A percentile compares a stretch with the other conserved stretches of the same genome.
Conservation (phyloP, 92 coral and sea anemone genomes). For the Desmophyllum pertusum region DNA sequence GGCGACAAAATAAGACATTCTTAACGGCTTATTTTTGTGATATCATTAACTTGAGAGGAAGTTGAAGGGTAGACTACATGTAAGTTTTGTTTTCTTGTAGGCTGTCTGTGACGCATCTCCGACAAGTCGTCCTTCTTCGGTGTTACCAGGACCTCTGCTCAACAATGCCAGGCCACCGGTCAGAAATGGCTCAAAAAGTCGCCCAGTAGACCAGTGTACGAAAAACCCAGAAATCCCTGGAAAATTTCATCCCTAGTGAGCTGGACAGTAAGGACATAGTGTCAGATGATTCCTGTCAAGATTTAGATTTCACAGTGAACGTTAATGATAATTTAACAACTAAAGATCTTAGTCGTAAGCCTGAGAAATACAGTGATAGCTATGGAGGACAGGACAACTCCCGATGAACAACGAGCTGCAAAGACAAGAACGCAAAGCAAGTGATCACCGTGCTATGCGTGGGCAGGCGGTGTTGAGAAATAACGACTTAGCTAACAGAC, state of each 20-base stretch:
- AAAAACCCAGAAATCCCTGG: not conserved
- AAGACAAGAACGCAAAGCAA: not conserved
- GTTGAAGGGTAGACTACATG: not conserved
- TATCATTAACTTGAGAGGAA: no score
- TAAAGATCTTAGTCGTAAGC: conserved; percentile 14
- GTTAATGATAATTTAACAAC: not conserved
- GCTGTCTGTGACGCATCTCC: conserved; percentile 27
- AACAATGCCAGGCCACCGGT: conserved; percentile 25
- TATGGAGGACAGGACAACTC: not conserved
- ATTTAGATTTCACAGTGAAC: conserved; percentile 10
- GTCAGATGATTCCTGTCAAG: conserved; percentile 4
- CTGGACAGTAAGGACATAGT: not conserved
- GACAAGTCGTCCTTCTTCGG: conserved; percentile 8
- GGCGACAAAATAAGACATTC: no score
- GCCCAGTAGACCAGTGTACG: conserved; percentile 44
- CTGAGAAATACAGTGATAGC: conserved; percentile 1
- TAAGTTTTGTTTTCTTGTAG: not conserved
- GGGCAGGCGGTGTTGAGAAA: conserved; percentile 8
- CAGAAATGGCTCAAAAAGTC: conserved; percentile 28
- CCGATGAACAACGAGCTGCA: conserved; percentile 15
- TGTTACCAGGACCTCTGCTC: not conserved
- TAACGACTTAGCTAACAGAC: conserved; percentile 19
- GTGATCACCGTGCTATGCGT: not conserved
- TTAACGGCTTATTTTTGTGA: no score
- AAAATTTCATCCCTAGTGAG: conserved; percentile 16